Conservation (phyloP, 1,140 invertebrate species). For the Philotrypesis tridentata region DNA sequence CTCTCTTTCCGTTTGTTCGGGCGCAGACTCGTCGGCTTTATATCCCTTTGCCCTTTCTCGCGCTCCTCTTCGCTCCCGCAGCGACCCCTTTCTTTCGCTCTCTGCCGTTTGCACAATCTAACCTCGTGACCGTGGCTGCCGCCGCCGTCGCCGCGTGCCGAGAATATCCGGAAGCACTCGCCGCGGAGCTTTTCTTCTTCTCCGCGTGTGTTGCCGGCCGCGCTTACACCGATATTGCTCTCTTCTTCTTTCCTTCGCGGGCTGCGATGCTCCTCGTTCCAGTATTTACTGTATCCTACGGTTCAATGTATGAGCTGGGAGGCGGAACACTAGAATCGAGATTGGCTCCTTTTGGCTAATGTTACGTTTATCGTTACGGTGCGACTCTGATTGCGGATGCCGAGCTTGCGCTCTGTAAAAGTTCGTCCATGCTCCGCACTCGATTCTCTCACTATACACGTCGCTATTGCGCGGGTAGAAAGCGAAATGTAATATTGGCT, state of each 20-base stretch:
- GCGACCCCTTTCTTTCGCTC: conserved; percentile 52
- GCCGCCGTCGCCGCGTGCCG: conserved; percentile 61
- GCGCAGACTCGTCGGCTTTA: not conserved
- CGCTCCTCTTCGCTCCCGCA: conserved; percentile 21
- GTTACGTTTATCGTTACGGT: not conserved
- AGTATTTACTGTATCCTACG: not conserved
- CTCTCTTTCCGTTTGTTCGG: not conserved
- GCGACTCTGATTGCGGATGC: not conserved
- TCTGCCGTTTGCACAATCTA: conserved; percentile 55
- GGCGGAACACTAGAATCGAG: not conserved
- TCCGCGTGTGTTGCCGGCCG: not conserved
- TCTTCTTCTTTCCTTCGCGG: not conserved
- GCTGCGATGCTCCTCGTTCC: not conserved
- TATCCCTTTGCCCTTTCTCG: conserved; percentile 44
- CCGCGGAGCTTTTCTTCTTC: conserved; percentile 58
- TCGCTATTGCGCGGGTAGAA: too few species aligned
- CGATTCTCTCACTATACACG: too few species aligned
- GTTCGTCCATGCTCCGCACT: too few species aligned
- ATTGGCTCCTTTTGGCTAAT: not conserved
- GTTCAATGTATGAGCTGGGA: not conserved
- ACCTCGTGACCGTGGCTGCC: conserved; percentile 59
- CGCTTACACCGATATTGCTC: not conserved
- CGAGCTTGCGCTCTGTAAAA: not conserved
- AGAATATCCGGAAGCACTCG: conserved; percentile 69
- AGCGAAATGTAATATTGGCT: too few species aligned